Base-by-base conservation (phyloP, 2,797 vertebrate species). In the Ptychobarbus kaznakovi region DNA sequence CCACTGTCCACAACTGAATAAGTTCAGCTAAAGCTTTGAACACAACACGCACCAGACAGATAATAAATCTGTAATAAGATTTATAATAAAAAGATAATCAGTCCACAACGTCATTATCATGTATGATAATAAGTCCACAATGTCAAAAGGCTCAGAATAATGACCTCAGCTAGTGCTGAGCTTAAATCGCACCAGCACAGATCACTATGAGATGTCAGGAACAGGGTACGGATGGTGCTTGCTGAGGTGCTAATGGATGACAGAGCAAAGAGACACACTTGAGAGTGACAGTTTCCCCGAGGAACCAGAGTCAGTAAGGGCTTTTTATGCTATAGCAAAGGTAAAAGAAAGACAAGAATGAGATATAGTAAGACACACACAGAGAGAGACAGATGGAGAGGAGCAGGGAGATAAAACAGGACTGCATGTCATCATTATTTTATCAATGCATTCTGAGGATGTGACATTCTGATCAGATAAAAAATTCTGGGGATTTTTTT, bases 231-330 rank as follows among this genome's bases (percentile, higher is more conserved):
- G 53, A 63, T 25, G n/a, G 63, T 25, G 25, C 10, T 79, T 12
- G 28, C 25, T 15, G 15, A 84, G 32, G 82, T 84, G 87, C 35
- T 82, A 83, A 86, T 86, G 84, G 83, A 79, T 76, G 58, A 68
- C n/a, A 53, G 66, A 70, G 56, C 35, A 80, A 73, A 69, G 77
- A 80, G 25, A 74, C 22, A 75, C 4, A 40, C 6, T 1, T 40
- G 40, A 76, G n/a, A 25, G 28, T 80, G 68, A 83, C 80, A 40
- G 22, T 28, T n/a, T 72, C 75, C 46, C 80, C n/a, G 15, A 85
- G 75, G 83, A 83, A 8, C 68, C 28, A 6, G 28, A 79, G 28
- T 12, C 32, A 13, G 42, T 69, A 74, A 82, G 80, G 56, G 42
- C 53, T 72, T 85, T 78, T 73, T 46, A 58, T 82, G 65, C 75